A percentile compares a stretch with the other conserved stretches of the same genome.
Conservation (phyloP, 2,888 invertebrate species). For the Drosophila mayaguana region DNA sequence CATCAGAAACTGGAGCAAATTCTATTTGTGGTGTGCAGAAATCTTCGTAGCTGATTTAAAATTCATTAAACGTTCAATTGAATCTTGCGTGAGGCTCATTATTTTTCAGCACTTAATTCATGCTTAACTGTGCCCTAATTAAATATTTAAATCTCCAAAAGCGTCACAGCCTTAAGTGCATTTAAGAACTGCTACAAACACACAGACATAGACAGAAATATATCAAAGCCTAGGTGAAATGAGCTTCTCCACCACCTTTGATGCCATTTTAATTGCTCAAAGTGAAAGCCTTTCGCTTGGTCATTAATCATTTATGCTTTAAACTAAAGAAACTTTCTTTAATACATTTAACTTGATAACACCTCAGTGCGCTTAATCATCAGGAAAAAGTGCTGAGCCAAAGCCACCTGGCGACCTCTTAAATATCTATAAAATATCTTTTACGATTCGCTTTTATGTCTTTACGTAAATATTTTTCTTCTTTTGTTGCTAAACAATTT, state of each 20-base stretch:
- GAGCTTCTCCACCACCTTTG: slow-evolving; percentile 1
- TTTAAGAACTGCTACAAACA: slow-evolving; percentile 35
- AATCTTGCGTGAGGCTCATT: slow-evolving; percentile 58
- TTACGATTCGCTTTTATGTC: slow-evolving; percentile 1
- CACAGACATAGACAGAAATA: slow-evolving; percentile 10
- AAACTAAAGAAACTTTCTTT: slow-evolving; percentile 12
- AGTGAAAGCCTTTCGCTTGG: background rate
- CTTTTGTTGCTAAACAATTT: slow-evolving; percentile 5
- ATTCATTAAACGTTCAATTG: slow-evolving; percentile 77
- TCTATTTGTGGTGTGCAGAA: slow-evolving; percentile 8
- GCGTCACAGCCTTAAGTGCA: slow-evolving; percentile 54
- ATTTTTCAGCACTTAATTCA: slow-evolving; percentile 43
- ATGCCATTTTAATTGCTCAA: slow-evolving; percentile 57
- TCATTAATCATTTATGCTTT: slow-evolving; percentile 29
- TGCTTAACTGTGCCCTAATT: slow-evolving; percentile 54
- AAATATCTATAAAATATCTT: slow-evolving; percentile 10
- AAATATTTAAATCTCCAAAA: slow-evolving; percentile 67
- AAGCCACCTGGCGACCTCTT: slow-evolving; percentile 5
- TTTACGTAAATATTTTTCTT: background rate
- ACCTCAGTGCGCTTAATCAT: slow-evolving; percentile 24
- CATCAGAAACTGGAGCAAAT: slow-evolving; percentile 23
- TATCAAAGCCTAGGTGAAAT: slow-evolving; percentile 13
- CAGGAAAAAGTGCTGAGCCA: slow-evolving; percentile 20
- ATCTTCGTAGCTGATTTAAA: slow-evolving; percentile 54
- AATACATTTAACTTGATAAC: slow-evolving; percentile 15